Evolutionary conservation across 1,140 invertebrate species (phyloP), one percentile per base, ranked within the genome.

Genomic region (Cephus cinctus): DNA sequence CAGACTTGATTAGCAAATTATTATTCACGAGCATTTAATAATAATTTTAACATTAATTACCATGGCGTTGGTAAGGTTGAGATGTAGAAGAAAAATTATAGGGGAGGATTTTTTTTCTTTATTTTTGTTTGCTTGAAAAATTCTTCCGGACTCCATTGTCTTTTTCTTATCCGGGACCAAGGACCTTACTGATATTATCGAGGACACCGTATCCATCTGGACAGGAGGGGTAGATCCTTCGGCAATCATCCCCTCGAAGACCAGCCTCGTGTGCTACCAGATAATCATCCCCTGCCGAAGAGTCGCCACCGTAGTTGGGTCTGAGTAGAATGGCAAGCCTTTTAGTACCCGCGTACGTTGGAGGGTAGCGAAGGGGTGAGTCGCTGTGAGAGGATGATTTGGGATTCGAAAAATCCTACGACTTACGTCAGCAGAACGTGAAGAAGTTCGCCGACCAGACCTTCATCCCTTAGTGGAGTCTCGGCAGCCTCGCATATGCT

Each of bases 401-500:
- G n/a, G n/a, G n/a, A n/a, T n/a, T n/a, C n/a, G n/a, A n/a, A n/a
- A n/a, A n/a, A n/a, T n/a, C n/a, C n/a, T n/a, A n/a, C n/a, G 40
- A 67, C 69, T 75, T 63, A 79, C 78, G 75, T 79, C 43, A 80
- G 57, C 42, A 80, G 54, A 45, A 78, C 67, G 51, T 80, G 73
- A 27, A 80, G 50, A 43, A 80, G 63, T 55, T 80, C 73, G 23
- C 77, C 79, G 1, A 80, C 45, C 23, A 81, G 63, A 41, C 77
- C 76, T 36, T 78, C 68, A 47, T 79, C 72, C 43, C 59, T 57
- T 46, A 80, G 50, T 31, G 77, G 61, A 41, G 62, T 53, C 36
- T 60, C 64, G 4, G 76, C 76, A 31, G 70, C 67, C 47, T 80
- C 75, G 54, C 78, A 80, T 49, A 80, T 75, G 46, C 67, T 70